Evolutionary conservation across 2,113 vertebrate species (phyloP).

Genomic region (Microtus pennsylvanicus): DNA sequence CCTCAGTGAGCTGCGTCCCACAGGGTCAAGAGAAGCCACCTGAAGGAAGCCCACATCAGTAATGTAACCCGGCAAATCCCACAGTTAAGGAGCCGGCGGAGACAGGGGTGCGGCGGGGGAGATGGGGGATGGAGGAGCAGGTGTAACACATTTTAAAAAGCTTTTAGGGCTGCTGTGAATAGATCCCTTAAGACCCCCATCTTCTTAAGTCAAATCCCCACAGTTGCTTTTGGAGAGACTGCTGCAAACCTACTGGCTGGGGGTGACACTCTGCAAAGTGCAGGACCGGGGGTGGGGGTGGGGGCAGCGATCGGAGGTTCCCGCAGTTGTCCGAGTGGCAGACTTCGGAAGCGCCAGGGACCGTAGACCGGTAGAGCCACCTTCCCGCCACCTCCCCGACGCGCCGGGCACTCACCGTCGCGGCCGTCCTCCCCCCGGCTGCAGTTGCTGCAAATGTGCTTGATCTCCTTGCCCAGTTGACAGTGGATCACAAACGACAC

Average conservation of each 20-base stretch:
- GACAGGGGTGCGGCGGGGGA: not conserved
- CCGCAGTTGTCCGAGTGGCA: not conserved
- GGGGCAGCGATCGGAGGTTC: not conserved
- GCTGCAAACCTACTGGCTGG: not conserved
- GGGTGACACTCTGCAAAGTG: conserved; percentile 58
- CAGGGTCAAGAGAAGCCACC: conserved; percentile 1
- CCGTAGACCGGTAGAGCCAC: not conserved
- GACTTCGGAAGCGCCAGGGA: not conserved
- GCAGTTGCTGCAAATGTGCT: conserved; percentile 99
- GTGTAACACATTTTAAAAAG: not conserved
- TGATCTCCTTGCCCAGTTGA: conserved; percentile 98
- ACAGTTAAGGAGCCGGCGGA: not conserved
- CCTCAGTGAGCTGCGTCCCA: not conserved
- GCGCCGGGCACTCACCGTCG: conserved; percentile 93
- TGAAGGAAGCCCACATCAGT: not conserved
- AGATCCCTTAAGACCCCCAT: not conserved
- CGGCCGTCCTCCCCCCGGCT: conserved; percentile 95
- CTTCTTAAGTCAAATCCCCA: not conserved
- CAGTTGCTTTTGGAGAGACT: not conserved
- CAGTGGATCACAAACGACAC: conserved; percentile 98
- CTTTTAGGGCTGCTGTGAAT: not conserved
- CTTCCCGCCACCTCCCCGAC: conserved; percentile 65
- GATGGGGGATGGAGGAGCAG: not conserved
- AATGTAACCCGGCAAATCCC: not conserved
- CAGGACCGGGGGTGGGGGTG: not conserved